Conservation (phyloP, 2,797 vertebrate genomes). For the Oreochromis grahami region DNA sequence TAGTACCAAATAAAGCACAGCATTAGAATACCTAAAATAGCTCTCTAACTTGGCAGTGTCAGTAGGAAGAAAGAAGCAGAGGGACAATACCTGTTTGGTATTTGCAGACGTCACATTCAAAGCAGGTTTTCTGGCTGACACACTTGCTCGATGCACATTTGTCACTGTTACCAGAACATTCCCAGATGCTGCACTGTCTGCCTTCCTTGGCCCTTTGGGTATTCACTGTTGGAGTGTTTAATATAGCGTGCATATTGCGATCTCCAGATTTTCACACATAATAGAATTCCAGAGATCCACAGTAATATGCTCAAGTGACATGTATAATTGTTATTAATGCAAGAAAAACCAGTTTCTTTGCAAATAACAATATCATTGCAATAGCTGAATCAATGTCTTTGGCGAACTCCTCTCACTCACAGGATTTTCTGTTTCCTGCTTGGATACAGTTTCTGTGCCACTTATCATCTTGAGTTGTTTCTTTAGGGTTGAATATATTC, state of each 20-base stretch:
- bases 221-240: not conserved
- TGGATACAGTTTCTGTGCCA: not conserved
- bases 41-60: not conserved
- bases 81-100: slow-evolving; percentile 3
- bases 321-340: not conserved
- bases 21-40: not conserved
- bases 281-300: not conserved
- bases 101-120: slow-evolving; percentile 11
- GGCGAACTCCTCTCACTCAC: not conserved
- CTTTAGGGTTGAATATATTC: not conserved
- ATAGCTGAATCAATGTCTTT: not conserved
- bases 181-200: not conserved
- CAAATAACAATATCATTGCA: not conserved
- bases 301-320: not conserved
- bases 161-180: slow-evolving; percentile 2
- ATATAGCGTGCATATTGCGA: not conserved
- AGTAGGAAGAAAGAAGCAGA: not conserved
- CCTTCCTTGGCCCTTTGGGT: not conserved
- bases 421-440: not conserved
- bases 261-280: not conserved
- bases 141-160: slow-evolving; percentile 12
- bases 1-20: not conserved
- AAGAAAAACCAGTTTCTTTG: not conserved
- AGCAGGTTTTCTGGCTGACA: slow-evolving; percentile 16
- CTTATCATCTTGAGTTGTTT: not conserved